A percentile compares a stretch with the other conserved stretches of the same genome.
Conservation (phyloP, 2,113 vertebrate genomes). For the Actinemys pallida region DNA sequence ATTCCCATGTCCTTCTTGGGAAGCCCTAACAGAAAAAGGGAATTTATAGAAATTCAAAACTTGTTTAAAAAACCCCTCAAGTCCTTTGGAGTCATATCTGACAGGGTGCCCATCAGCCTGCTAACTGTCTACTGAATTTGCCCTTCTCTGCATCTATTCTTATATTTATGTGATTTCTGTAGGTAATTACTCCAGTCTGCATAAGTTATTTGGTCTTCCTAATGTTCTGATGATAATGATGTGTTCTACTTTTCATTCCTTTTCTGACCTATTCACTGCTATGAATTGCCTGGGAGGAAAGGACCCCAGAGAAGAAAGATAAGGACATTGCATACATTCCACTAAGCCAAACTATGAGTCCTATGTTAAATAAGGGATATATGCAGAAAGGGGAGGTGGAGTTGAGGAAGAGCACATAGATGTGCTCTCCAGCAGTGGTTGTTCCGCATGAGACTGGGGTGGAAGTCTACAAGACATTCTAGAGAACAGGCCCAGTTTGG, state of each 20-base stretch:
- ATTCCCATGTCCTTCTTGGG: background rate
- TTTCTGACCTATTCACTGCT: background rate
- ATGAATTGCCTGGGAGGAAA: background rate
- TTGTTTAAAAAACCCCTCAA: background rate
- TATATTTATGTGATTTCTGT: background rate
- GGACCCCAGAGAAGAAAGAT: background rate
- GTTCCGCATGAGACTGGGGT: background rate
- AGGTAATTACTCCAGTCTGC: background rate
- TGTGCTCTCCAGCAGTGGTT: background rate
- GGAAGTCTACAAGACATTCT: background rate
- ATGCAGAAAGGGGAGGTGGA: background rate
- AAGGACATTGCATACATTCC: background rate
- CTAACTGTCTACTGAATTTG: background rate
- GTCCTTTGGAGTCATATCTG: background rate
- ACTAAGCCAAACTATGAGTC: background rate
- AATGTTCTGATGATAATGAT: background rate
- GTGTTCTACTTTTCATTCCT: background rate
- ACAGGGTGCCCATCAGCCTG: background rate
- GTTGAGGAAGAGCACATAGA: background rate
- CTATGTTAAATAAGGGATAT: accelerated
- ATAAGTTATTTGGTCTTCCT: background rate
- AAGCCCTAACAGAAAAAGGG: background rate
- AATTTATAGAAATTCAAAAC: background rate
- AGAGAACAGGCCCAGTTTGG: background rate
- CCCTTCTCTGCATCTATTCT: background rate